Evolutionary conservation across 2,113 vertebrate species (phyloP), one percentile per base, ranked within the genome.

Genomic region (Meles meles): DNA sequence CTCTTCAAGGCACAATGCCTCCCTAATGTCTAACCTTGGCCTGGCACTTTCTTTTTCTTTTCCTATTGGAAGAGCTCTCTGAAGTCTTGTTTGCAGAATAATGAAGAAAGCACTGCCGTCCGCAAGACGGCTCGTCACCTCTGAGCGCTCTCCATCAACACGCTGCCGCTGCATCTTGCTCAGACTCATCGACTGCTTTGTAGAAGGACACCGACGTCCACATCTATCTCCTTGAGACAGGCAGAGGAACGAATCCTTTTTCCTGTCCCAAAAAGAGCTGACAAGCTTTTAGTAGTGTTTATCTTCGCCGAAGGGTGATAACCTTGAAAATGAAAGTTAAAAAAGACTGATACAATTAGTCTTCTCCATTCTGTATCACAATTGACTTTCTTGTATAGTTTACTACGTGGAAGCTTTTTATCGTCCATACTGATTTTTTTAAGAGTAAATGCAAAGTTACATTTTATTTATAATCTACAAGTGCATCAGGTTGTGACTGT

Each of bases 271-370:
- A 44, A 93, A 94, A 97, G 96, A 95, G 83, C 42, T 96, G 95
- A 97, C 93, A 86, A 76, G 80, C 95, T 95, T 95, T 96, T 89
- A 96, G 96, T 92, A 95, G 90, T 71, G 67, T 90, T 98, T 98
- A 83, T 97, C 93, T 96, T 97, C 92, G 42, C 92, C 85, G 94
- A 97, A 97, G 95, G 87, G 82, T 67, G 94, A 96, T 96, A 97
- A 97, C 98, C 98, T 98, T 98, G 96, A 96, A 95, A 97, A 95
- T 63, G 92, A 96, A 97, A 94, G 97, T 87, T 97, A 94, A 87
- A 94, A 97, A 93, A 95, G 67, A 90, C 79, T 31, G 65, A 93
- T 59, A 94, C 27, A 93, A 84, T 95, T 96, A 93, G 27, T 69
- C 34, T 55, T 94, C 79, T 79, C 42, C 42, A 27, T 76, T 71